Conservation (phyloP, 2,797 vertebrate genomes). For the Liasis olivaceus region DNA sequence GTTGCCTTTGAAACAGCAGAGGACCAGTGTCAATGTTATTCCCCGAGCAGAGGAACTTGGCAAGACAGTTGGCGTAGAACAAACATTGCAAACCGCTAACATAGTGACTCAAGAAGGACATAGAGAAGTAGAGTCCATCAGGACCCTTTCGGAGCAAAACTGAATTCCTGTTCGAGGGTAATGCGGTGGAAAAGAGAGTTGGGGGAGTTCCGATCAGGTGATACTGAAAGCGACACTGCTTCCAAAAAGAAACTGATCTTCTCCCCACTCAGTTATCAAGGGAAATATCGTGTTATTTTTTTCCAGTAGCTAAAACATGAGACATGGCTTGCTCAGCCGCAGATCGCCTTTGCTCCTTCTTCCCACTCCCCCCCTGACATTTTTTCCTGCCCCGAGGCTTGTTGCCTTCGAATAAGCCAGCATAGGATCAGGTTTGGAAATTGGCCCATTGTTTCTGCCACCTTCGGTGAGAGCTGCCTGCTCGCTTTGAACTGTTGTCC, state of each 20-base stretch:
- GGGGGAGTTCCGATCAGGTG: background rate
- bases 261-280: background rate
- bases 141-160: background rate
- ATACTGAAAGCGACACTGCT: background rate
- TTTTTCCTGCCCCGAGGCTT: background rate
- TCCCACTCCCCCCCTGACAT: background rate
- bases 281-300: background rate
- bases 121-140: background rate
- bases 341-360: background rate
- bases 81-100: background rate
- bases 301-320: background rate
- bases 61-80: background rate
- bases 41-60: background rate
- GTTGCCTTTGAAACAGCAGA: background rate
- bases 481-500: background rate
- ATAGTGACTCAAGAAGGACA: background rate
- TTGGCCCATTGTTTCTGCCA: background rate
- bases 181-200: background rate
- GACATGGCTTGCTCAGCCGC: background rate
- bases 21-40: background rate
- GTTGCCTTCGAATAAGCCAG: background rate
- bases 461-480: background rate
- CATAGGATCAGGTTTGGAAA: background rate
- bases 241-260: background rate
- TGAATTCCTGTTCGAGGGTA: background rate